phyloP scores from a whole-genome alignment of 1,140 invertebrate species.

The Heliconius nattereri region DNA sequence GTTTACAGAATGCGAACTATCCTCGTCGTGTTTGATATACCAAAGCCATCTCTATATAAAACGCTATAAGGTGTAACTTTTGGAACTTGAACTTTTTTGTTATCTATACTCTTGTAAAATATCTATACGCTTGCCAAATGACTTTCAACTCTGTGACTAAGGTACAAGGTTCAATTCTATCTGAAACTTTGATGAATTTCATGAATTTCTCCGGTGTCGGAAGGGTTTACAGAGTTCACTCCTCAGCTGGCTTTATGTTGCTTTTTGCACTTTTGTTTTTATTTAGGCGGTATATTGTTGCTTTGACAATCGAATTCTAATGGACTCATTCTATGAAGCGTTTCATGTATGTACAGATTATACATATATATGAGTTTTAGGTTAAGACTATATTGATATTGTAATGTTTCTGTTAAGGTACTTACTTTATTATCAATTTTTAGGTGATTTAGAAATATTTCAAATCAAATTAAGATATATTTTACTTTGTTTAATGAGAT shows the following conservation, averaged over 20 bases:
- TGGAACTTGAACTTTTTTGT: constrained; percentile 39
- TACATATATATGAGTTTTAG: neutral
- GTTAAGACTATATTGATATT: neutral
- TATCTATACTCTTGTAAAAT: constrained; percentile 38
- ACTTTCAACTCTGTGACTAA: constrained; percentile 32
- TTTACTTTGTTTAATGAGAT: too few species aligned
- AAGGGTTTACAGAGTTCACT: constrained; percentile 45
- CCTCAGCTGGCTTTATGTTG: constrained; percentile 41
- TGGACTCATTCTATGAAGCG: constrained; percentile 19
- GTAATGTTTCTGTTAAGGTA: neutral
- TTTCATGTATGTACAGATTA: neutral
- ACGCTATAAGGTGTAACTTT: constrained; percentile 24
- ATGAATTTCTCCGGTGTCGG: constrained; percentile 41
- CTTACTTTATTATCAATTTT: neutral
- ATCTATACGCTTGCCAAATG: constrained; percentile 25
- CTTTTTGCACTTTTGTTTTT: constrained; percentile 47
- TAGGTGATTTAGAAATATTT: too few species aligned
- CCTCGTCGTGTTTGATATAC: constrained; percentile 21
- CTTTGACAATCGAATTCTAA: constrained; percentile 32
- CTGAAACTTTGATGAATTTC: constrained; percentile 28
- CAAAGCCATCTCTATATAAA: constrained; percentile 38
- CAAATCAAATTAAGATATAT: neutral
- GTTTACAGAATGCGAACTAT: constrained; percentile 40
- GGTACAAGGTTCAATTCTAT: constrained; percentile 26
- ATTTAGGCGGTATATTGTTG: constrained; percentile 37